These are phyloP conservation scores for Pelusios castaneus DNA, from an alignment of 2,113 vertebrate species.

Conservation along the genomic window DNA sequence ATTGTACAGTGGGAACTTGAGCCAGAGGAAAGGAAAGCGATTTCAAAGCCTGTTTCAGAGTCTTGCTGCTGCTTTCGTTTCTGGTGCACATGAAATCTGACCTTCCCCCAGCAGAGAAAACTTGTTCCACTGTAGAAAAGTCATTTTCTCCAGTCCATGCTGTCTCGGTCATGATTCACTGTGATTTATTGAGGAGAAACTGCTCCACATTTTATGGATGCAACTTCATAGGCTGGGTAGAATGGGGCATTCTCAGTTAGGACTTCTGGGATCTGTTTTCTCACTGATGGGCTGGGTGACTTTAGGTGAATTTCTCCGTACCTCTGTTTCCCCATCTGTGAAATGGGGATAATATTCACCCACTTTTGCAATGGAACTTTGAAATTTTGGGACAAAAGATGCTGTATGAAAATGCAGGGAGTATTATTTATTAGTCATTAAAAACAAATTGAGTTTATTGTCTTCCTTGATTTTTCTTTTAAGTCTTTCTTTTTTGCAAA, in stretches of 20 bases:
- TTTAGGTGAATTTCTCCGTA: constrained; percentile 54
- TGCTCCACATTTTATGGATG: constrained; percentile 70
- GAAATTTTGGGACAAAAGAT: constrained; percentile 52
- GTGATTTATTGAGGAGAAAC: constrained; percentile 64
- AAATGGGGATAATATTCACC: constrained; percentile 49
- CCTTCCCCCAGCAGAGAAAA: constrained; percentile 50
- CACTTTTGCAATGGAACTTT: neutral
- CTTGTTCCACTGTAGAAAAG: constrained; percentile 65
- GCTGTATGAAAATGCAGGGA: constrained; percentile 51
- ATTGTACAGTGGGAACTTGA: neutral
- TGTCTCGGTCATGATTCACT: constrained; percentile 67
- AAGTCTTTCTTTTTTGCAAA: constrained; percentile 55
- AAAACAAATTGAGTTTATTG: neutral
- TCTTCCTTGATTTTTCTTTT: neutral
- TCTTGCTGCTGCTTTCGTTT: constrained; percentile 53
- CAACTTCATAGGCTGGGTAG: constrained; percentile 66
- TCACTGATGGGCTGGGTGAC: constrained; percentile 60
- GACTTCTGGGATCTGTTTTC: constrained; percentile 65
- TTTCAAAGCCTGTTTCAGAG: neutral
- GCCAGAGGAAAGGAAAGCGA: too few species aligned
- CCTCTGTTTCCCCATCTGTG: constrained; percentile 30
- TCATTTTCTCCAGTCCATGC: constrained; percentile 61
- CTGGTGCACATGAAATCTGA: constrained; percentile 15
- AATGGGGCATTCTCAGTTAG: constrained; percentile 39
- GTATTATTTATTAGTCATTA: neutral